These are phyloP conservation scores for Pseudococcus jackbeardsleyi DNA, from an alignment of 2,888 invertebrate species.

Conservation along the genomic window DNA sequence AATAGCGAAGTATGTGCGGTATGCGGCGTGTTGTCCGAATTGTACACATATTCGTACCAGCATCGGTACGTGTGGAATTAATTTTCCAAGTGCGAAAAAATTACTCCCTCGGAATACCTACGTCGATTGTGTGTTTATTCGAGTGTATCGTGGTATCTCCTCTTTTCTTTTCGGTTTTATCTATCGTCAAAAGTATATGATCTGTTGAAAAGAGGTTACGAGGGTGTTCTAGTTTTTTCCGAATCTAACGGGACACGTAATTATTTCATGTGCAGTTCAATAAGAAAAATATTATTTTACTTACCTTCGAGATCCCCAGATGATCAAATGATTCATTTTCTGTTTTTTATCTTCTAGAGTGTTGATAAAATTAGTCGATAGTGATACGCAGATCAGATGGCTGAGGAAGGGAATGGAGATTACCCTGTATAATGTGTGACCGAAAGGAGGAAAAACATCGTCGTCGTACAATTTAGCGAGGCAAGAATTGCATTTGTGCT, in stretches of 20 bases:
- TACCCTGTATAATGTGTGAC: not conserved
- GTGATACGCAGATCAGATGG: too few species aligned
- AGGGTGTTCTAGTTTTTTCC: not conserved
- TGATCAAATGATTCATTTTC: too few species aligned
- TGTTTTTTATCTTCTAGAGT: too few species aligned
- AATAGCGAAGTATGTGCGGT: constrained; percentile 38
- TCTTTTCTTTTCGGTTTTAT: not conserved
- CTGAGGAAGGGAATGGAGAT: not conserved
- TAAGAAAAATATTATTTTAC: too few species aligned
- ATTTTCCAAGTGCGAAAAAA: constrained; percentile 25
- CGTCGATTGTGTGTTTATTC: not conserved
- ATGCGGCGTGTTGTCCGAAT: not conserved
- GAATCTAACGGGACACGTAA: too few species aligned
- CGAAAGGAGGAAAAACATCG: not conserved
- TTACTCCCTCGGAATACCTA: not conserved
- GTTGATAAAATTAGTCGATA: too few species aligned
- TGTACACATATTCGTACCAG: not conserved
- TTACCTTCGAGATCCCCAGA: too few species aligned
- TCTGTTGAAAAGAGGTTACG: not conserved
- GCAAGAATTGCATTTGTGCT: not conserved
- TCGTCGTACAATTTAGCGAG: not conserved
- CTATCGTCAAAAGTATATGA: not conserved
- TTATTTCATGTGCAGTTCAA: too few species aligned
- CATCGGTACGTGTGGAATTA: constrained; percentile 16
- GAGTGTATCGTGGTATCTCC: not conserved